Percentiles rank a stretch among this genome's conserved stretches.
Evolutionary conservation across 1,140 invertebrate genomes (phyloP).

Genomic region (Leptestheria dahalacensis): DNA sequence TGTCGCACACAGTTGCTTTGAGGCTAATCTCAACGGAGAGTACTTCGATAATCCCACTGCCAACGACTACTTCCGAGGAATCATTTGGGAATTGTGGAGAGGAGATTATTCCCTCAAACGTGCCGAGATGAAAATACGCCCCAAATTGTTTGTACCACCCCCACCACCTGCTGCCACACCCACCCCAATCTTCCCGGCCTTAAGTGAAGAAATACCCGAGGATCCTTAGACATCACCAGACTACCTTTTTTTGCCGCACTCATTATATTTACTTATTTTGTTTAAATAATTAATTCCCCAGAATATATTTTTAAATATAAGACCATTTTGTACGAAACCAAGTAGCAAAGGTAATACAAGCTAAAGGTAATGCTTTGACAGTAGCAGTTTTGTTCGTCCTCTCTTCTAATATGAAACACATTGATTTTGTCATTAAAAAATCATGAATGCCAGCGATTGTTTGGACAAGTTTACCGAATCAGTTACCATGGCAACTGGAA

Average conservation of each 20-base stretch:
- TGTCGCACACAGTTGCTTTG: conserved; percentile 34
- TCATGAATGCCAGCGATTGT: neutral
- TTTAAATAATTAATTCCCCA: neutral
- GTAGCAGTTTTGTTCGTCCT: neutral
- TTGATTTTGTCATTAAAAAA: neutral
- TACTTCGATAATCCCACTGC: conserved; percentile 34
- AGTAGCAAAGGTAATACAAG: too few relatives aligned
- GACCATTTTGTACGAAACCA: neutral
- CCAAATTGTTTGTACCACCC: conserved; percentile 18
- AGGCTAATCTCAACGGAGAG: conserved; percentile 41
- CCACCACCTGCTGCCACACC: neutral
- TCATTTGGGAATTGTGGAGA: conserved; percentile 45
- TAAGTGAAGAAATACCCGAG: conserved; percentile 10
- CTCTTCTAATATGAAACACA: neutral
- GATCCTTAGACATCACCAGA: conserved; percentile 7
- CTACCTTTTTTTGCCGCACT: neutral
- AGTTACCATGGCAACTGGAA: neutral
- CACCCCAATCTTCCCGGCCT: neutral
- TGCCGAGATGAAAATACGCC: conserved; percentile 33
- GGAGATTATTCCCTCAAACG: conserved; percentile 33
- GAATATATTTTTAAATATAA: neutral
- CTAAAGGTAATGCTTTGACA: too few relatives aligned
- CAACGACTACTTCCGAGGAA: conserved; percentile 35
- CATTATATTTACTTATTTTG: neutral
- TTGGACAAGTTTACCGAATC: neutral